Evolutionary conservation across 1,140 invertebrate genomes (phyloP), one percentile per base, ranked within the genome.

Genomic region (Lasioglossum albipes): DNA sequence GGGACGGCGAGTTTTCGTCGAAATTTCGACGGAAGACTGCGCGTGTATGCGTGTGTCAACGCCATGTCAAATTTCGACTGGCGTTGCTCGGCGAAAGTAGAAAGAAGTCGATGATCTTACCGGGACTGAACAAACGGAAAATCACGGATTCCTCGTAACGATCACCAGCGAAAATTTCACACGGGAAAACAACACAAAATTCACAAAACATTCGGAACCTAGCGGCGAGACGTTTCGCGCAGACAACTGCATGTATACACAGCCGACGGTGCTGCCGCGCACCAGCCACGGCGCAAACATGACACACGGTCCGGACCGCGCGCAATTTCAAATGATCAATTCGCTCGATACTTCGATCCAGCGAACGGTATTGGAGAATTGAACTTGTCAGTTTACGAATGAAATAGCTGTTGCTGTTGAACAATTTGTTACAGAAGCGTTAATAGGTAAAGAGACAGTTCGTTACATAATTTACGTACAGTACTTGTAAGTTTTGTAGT

Each of bases 161-260:
- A 61, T 54, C 57, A 62, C 54, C 61, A 20, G 36, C 45, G 66
- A 59, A 64, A 82, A 59, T 74, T 71, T 73, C 74, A 73, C 73
- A 22, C 62, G 42, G 45, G 27, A 22, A 64, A 76, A 85, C 84
- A 69, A 20, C 80, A 75, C 77, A 73, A 36, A 83, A 84, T 72
- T 84, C 75, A 78, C 71, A 65, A 73, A 76, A 75, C 74, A 68
- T 68, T 69, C 65, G n/a, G 75, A 64, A 59, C 54, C 76, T 85
- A 64, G 83, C 87, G 87, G 81, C 80, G 81, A 85, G 76, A 89
- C 57, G 65, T 84, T 89, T 89, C 73, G 64, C 70, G 81, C 73
- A 80, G 84, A 84, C 88, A 89, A 89, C 85, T 89, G 84, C 87
- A 84, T 89, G 88, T 88, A 87, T 64, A 87, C 80, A 89, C 81